Evolutionary conservation across 2,797 vertebrate genomes (phyloP).

Genomic region (Gastrophryne carolinensis): DNA sequence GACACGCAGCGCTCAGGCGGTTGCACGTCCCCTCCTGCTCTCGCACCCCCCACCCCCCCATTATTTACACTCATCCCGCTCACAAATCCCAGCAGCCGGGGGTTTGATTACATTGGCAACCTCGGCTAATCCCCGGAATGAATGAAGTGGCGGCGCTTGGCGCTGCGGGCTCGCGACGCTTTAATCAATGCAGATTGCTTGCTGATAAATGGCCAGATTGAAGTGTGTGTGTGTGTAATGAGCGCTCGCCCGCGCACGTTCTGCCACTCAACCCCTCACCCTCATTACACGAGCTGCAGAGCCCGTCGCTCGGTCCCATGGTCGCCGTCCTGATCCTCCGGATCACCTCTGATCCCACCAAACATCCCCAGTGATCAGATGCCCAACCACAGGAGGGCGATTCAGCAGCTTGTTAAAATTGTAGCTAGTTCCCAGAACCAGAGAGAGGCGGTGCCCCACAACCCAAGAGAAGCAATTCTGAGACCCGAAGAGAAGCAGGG

Average conservation of each 20-base stretch:
- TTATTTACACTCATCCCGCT: slow-evolving; percentile 79
- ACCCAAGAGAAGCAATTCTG: too few relatives aligned
- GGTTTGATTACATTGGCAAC: slow-evolving; percentile 93
- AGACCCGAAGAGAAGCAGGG: too few relatives aligned
- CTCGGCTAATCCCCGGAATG: slow-evolving; percentile 91
- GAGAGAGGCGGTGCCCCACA: too few relatives aligned
- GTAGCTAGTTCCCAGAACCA: too few relatives aligned
- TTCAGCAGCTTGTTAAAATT: too few relatives aligned
- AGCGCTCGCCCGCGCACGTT: slow-evolving; percentile 1
- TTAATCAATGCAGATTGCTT: slow-evolving; percentile 71
- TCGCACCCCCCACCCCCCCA: slow-evolving; percentile 75
- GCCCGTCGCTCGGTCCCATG: slow-evolving; percentile 54
- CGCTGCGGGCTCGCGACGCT: slow-evolving; percentile 70
- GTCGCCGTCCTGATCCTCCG: slow-evolving; percentile 53
- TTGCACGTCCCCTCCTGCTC: slow-evolving; percentile 56
- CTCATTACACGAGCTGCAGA: slow-evolving; percentile 64
- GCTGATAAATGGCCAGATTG: slow-evolving; percentile 59
- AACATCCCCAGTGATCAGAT: slow-evolving; percentile 26
- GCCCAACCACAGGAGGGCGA: too few relatives aligned
- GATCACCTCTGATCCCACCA: neutral
- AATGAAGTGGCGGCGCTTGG: slow-evolving; percentile 81
- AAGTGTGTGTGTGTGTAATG: slow-evolving; percentile 31
- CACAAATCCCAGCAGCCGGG: slow-evolving; percentile 89
- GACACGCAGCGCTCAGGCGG: slow-evolving; percentile 65
- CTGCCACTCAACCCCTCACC: slow-evolving; percentile 20